These are phyloP conservation scores for Stomorhina lunata DNA, from an alignment of 2,888 invertebrate genomes.

Conservation along the genomic window DNA sequence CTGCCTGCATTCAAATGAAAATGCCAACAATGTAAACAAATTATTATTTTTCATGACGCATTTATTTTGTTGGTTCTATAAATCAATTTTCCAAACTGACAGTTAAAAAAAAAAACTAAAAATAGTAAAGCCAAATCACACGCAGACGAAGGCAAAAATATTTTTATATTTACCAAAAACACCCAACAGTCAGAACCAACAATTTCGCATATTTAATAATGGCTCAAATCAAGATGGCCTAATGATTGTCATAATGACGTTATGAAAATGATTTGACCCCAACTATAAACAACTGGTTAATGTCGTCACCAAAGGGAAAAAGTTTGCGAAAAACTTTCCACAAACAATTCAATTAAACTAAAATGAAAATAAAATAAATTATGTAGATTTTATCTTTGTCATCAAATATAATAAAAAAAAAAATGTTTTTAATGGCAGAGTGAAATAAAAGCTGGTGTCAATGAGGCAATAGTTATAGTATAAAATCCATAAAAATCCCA, in stretches of 20 bases:
- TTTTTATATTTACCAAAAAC: neutral
- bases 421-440: neutral
- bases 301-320: neutral
- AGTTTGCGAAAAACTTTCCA: neutral
- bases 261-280: neutral
- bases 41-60: slow-evolving; percentile 28
- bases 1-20: neutral
- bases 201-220: neutral
- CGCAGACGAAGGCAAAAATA: neutral
- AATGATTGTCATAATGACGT: neutral
- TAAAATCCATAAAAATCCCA: too few relatives aligned
- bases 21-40: neutral
- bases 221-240: neutral
- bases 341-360: slow-evolving; percentile 33
- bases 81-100: slow-evolving; percentile 30
- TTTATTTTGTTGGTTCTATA: slow-evolving; percentile 15
- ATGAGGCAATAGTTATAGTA: too few relatives aligned
- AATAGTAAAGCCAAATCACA: neutral
- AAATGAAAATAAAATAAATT: neutral
- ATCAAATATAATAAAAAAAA: neutral
- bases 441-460: neutral
- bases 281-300: neutral
- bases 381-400: neutral
- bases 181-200: neutral
- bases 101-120: neutral